Evolutionary conservation across 2,113 vertebrate species (phyloP).

Genomic region (Ceyx melanurus): DNA sequence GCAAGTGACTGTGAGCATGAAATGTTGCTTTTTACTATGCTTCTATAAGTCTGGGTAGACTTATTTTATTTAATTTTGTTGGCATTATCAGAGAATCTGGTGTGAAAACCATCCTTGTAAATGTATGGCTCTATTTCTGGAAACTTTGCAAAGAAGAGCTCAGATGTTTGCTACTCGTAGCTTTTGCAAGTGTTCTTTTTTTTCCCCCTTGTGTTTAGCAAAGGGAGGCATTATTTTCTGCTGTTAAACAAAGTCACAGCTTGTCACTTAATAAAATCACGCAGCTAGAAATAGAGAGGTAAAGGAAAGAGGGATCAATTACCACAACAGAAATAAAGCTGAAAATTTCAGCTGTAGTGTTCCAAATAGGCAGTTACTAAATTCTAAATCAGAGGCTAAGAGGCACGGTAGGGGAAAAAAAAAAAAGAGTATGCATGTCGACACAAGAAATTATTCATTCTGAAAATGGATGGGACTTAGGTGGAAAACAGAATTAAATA

Average conservation of each 20-base stretch:
- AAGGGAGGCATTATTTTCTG: background rate
- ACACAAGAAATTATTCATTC: background rate
- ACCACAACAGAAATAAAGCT: background rate
- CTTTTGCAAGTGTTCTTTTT: background rate
- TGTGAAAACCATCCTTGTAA: background rate
- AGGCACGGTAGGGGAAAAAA: background rate
- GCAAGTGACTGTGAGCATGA: background rate
- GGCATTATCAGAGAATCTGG: background rate
- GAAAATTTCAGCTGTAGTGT: background rate
- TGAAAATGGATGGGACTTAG: background rate
- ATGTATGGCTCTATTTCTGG: background rate
- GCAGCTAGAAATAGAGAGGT: background rate
- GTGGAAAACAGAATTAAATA: background rate
- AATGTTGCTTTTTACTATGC: background rate
- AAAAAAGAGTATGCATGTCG: background rate
- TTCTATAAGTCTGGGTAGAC: background rate
- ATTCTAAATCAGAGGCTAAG: background rate
- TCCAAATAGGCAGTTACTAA: background rate
- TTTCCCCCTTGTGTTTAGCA: background rate
- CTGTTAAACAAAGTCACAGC: conserved; percentile 31
- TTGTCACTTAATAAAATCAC: conserved; percentile 6
- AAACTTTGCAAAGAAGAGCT: background rate
- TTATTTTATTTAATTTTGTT: background rate
- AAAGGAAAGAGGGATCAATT: background rate
- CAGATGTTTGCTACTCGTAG: background rate